A percentile compares a stretch with the other conserved stretches of the same genome.
These are phyloP conservation scores for Lochmaea capreae DNA, from an alignment of 2,888 invertebrate genomes.

Conservation along the genomic window DNA sequence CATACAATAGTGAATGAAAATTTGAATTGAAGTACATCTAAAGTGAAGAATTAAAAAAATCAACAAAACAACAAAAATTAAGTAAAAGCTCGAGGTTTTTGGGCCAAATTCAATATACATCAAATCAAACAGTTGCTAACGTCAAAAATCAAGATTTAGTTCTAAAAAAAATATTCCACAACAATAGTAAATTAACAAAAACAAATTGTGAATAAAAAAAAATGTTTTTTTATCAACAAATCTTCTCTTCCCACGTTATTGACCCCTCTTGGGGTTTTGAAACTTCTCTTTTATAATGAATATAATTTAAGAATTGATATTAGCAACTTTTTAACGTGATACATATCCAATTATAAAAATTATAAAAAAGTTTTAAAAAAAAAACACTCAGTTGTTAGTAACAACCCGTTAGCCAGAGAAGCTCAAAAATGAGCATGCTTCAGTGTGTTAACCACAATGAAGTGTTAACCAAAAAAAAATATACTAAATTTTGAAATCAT, in stretches of 20 bases:
- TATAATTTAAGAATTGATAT: too few relatives aligned
- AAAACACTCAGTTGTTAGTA: conserved; percentile 53
- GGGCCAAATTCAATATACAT: neutral
- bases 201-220: neutral
- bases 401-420: conserved; percentile 50
- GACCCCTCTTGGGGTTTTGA: neutral
- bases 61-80: conserved; percentile 18
- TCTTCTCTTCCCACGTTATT: too few relatives aligned
- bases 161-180: too few relatives aligned
- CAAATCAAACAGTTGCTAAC: neutral
- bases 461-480: neutral
- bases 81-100: neutral
- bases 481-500: neutral
- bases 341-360: neutral
- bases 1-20: neutral
- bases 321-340: neutral
- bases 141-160: neutral
- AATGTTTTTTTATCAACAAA: too few relatives aligned
- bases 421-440: conserved; percentile 49
- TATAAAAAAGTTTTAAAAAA: conserved; percentile 29
- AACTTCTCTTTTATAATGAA: neutral
- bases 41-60: conserved; percentile 23
- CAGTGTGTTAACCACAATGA: conserved; percentile 31
- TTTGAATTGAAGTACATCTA: conserved; percentile 21
- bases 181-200: neutral